These are phyloP conservation scores for Euwallacea similis DNA, from an alignment of 1,140 invertebrate species.

Conservation along the genomic window DNA sequence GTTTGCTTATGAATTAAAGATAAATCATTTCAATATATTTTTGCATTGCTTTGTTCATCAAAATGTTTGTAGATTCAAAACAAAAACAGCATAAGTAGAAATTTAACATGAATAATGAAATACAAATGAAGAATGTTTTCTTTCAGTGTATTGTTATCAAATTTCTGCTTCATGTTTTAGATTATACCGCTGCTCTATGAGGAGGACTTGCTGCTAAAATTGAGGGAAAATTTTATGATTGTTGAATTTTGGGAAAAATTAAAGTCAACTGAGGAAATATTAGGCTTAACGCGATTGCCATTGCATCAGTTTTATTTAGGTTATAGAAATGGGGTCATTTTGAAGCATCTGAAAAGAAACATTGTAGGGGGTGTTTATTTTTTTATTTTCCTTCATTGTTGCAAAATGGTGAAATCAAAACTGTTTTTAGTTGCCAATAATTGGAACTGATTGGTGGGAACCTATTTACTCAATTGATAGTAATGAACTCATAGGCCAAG, in stretches of 20 bases:
- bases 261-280: conserved; percentile 50
- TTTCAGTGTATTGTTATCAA: too few relatives aligned
- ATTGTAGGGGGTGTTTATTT: conserved; percentile 31
- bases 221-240: conserved; percentile 60
- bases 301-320: conserved; percentile 64
- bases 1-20: too few relatives aligned
- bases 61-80: too few relatives aligned
- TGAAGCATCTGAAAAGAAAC: conserved; percentile 56
- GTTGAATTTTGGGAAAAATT: conserved; percentile 59
- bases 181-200: conserved; percentile 61
- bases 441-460: conserved; percentile 64
- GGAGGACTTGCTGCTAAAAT: conserved; percentile 58
- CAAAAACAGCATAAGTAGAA: too few relatives aligned
- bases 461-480: conserved; percentile 55
- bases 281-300: conserved; percentile 61
- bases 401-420: too few relatives aligned
- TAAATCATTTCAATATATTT: too few relatives aligned
- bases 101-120: too few relatives aligned
- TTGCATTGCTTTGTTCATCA: too few relatives aligned
- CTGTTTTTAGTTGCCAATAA: conserved; percentile 59
- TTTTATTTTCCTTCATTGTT: too few relatives aligned
- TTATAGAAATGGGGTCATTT: conserved; percentile 60
- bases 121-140: too few relatives aligned
- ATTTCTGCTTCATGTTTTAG: conserved; percentile 42
- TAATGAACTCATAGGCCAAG: conserved; percentile 56